A percentile compares a stretch with the other conserved stretches of the same genome.
phyloP scores from a whole-genome alignment of 2,888 invertebrate species.

The Apotomis turbidana region DNA sequence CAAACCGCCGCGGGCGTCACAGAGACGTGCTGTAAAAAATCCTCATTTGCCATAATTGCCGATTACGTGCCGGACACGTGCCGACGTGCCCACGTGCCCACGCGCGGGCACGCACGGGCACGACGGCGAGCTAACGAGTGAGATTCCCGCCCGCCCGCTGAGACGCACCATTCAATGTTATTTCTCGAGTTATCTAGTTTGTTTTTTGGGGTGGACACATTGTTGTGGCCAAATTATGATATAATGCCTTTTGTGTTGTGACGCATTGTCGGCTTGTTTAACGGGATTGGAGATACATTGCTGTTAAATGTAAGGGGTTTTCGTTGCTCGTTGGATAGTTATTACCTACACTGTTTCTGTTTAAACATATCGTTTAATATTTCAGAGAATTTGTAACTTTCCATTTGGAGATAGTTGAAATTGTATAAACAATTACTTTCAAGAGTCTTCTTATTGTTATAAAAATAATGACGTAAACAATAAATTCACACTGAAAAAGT shows the following conservation, averaged over 20 bases:
- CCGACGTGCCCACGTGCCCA: conserved; percentile 31
- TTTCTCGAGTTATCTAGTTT: conserved; percentile 45
- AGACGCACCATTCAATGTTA: conserved; percentile 50
- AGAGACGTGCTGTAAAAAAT: conserved; percentile 51
- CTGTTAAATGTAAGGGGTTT: conserved; percentile 30
- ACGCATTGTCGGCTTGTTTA: conserved; percentile 38
- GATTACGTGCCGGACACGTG: conserved; percentile 44
- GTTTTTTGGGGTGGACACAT: conserved; percentile 39
- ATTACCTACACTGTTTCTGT: not conserved
- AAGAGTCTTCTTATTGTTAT: too few relatives aligned
- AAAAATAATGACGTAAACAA: too few relatives aligned
- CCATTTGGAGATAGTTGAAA: too few relatives aligned
- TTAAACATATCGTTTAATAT: not conserved
- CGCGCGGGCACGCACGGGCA: conserved; percentile 41
- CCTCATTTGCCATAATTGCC: conserved; percentile 53
- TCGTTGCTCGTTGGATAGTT: conserved; percentile 5
- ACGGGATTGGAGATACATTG: conserved; percentile 35
- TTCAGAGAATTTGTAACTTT: not conserved
- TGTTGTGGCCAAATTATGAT: conserved; percentile 42
- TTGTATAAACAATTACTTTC: too few relatives aligned
- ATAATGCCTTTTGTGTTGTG: conserved; percentile 40
- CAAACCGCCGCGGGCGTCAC: conserved; percentile 50
- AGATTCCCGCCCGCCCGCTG: conserved; percentile 68
- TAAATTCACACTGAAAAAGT: too few relatives aligned
- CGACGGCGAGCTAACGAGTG: conserved; percentile 57